These are phyloP conservation scores for Halichoerus grypus DNA, from an alignment of 2,113 vertebrate species.

Conservation along the genomic window DNA sequence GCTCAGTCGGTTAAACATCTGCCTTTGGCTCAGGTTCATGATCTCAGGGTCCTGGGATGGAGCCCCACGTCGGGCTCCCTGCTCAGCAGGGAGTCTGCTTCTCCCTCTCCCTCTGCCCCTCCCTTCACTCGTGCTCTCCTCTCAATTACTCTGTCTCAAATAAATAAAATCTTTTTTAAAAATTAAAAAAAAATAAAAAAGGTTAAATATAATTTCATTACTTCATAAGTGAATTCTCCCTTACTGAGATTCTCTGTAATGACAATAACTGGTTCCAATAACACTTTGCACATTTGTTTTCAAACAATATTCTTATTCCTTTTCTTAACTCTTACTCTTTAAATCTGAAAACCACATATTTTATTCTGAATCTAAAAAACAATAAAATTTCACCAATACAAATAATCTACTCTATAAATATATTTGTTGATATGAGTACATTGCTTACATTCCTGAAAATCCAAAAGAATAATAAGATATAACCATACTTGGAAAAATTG, in stretches of 20 bases:
- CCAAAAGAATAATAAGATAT: not conserved
- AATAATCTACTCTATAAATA: not conserved
- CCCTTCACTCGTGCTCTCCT: not conserved
- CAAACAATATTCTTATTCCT: not conserved
- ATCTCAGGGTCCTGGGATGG: not conserved
- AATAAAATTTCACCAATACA: slow-evolving; percentile 7
- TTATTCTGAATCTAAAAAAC: slow-evolving; percentile 34
- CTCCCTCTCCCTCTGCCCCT: not conserved
- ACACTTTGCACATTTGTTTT: not conserved
- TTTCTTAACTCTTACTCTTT: slow-evolving; percentile 21
- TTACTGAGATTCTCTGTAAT: not conserved
- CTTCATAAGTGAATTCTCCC: slow-evolving; percentile 4
- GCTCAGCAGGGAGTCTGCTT: not conserved
- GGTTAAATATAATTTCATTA: not conserved
- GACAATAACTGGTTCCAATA: not conserved
- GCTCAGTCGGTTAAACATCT: not conserved
- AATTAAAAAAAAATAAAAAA: not conserved
- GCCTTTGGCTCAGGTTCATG: not conserved
- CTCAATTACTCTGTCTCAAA: not conserved
- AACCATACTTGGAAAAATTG: not conserved
- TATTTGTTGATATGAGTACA: not conserved
- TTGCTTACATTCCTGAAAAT: not conserved
- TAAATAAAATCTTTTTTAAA: not conserved
- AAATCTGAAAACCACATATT: not conserved
- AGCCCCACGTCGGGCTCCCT: not conserved